Evolutionary conservation across 2,797 vertebrate species (phyloP), one percentile per base, ranked within the genome.

Genomic region (Pangasius djambal): DNA sequence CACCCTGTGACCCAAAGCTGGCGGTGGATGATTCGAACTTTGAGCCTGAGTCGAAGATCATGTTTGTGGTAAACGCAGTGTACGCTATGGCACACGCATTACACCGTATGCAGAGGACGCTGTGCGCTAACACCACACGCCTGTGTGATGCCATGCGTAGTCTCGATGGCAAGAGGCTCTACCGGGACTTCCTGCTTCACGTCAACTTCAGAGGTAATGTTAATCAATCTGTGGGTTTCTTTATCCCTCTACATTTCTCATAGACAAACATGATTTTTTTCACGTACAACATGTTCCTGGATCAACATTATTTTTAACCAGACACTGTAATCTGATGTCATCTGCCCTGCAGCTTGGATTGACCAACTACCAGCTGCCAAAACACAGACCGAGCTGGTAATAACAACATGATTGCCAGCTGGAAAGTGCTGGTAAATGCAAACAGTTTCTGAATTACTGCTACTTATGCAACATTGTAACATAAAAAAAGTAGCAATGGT

Each of bases 21-120:
- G 95, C 94, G 34, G 96, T 99, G 87, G 97, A 98, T 94, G 96
- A 96, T 86, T 97, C 94, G 67, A 98, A 97, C 93, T 99, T 99
- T 0, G 98, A 99, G 89, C 98, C 99, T 12, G 99, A 99, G 93
- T 99, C 98, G 88, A 99, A 99, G 95, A 99, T 99, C 93, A 99
- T 99, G 99, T 99, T 99, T 91, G 99, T 99, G 86, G 97, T 99
- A 87, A 99, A 99, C 0, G 99, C 99, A 0, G 99, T 99, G n/a
- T 99, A 98, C 13, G 98, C 97, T 28, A 98, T 99, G 97, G 99
- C 99, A n/a, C 96, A 97, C 0, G 98, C 99, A 20, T 95, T 99
- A 92, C 98, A 99, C 87, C 96, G 97, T 89, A 99, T 99, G 98
- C 99, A 99, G 92, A 95, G 97, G 79, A 97, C 96, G 59, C 94